Conservation (phyloP, 1,140 invertebrate species). For the Harpegnathos saltator region DNA sequence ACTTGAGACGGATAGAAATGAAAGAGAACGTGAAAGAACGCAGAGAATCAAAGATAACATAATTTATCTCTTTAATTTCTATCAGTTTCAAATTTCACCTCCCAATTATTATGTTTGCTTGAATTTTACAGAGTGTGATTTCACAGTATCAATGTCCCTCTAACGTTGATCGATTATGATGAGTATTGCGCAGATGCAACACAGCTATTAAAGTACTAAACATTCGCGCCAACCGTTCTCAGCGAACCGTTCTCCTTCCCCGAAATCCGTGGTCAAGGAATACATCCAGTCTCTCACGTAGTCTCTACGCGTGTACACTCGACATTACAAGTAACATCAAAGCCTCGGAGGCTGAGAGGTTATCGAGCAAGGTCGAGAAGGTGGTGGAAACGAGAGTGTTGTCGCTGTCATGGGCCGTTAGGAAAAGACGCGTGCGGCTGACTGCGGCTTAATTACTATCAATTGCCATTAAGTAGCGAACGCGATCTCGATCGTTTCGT, state of each 20-base stretch:
- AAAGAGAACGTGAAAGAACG: too few relatives aligned
- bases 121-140: constrained; percentile 4
- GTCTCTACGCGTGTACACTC: background rate
- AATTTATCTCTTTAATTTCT: too few relatives aligned
- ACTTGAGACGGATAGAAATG: too few relatives aligned
- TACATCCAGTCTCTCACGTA: background rate
- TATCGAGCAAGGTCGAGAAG: constrained; percentile 40
- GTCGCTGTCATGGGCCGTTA: constrained; percentile 15
- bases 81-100: too few relatives aligned
- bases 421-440: constrained; percentile 9
- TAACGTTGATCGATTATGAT: background rate
- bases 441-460: constrained; percentile 31
- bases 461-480: constrained; percentile 47
- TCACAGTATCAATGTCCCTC: constrained; percentile 4
- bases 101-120: background rate
- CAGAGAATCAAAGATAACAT: too few relatives aligned
- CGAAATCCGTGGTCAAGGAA: constrained; percentile 22
- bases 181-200: too few relatives aligned
- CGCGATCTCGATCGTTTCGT: constrained; percentile 1
- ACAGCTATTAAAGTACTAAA: too few relatives aligned
- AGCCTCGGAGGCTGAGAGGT: constrained; percentile 23
- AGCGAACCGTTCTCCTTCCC: background rate
- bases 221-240: background rate
- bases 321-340: constrained; percentile 14
- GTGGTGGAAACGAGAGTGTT: constrained; percentile 13